Percentiles rank a stretch among this genome's conserved stretches.
phyloP scores from a whole-genome alignment of 2,888 invertebrate genomes.

The Trichacis sp. region DNA sequence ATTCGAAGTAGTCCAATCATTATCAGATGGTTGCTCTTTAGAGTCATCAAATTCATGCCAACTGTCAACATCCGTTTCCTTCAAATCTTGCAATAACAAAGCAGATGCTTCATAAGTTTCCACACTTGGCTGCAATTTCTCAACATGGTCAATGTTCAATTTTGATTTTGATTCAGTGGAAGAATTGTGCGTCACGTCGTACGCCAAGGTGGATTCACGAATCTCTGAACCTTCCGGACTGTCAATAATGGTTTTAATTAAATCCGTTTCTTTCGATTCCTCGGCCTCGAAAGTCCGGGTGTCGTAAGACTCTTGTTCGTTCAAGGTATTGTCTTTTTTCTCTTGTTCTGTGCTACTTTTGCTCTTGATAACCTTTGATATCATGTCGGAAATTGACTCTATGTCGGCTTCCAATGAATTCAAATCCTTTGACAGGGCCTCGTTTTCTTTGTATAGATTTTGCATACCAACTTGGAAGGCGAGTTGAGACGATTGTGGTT shows the following conservation, averaged over 20 bases:
- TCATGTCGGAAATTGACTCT: conserved; percentile 53
- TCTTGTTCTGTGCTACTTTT: conserved; percentile 36
- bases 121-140: not conserved
- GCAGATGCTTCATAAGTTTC: conserved; percentile 25
- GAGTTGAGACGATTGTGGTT: conserved; percentile 29
- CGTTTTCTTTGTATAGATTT: conserved; percentile 47
- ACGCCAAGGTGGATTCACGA: not conserved
- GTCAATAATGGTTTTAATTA: conserved; percentile 34
- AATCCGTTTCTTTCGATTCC: conserved; percentile 21
- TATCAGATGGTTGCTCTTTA: conserved; percentile 20
- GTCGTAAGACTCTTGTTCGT: conserved; percentile 15
- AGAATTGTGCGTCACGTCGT: not conserved
- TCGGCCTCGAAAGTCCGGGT: conserved; percentile 19
- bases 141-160: not conserved
- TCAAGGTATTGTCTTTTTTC: conserved; percentile 14
- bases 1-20: conserved; percentile 53
- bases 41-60: conserved; percentile 22
- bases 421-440: conserved; percentile 48
- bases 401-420: conserved; percentile 48
- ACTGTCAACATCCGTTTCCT: conserved; percentile 32
- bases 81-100: conserved; percentile 27
- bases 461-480: conserved; percentile 48
- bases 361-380: conserved; percentile 45
- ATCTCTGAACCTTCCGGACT: conserved; percentile 19
- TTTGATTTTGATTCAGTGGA: not conserved